Evolutionary conservation across 2,888 invertebrate genomes (phyloP), one percentile per base, ranked within the genome.

Genomic region (Drosophila mettleri): DNA sequence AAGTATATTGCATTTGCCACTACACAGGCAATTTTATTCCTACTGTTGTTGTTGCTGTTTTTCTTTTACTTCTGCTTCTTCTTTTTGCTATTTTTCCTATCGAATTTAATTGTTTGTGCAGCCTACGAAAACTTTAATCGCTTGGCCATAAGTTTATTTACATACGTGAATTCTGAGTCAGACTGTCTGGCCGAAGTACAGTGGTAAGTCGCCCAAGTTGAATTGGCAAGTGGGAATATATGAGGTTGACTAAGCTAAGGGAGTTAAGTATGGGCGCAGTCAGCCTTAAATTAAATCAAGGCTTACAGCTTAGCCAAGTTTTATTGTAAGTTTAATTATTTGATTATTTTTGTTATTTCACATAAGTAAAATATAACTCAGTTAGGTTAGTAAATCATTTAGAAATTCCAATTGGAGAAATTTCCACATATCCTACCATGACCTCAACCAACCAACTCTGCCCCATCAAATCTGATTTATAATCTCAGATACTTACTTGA

Each of bases 401-500:
- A 10, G n/a, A 0, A 27, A 16, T 10, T 16, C 41, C 22, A 24
- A 43, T 24, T n/a, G 2, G 14, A 8, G 10, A 8, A 41, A 4
- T 3, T 22, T 9, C 8, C 0, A 38, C 18, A 38, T 14, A 39
- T 24, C 8, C 8, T 8, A 8, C 29, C 29, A 7, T 29, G 2
- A 0, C 29, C 8, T 8, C 8, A 6, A 7, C 29, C 29, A 7
- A 7, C 29, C 8, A 6, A 8, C 29, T 29, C 29, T 29, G 29
- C 29, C 29, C 29, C 29, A 7, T 29, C 29, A 29, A 7, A 7
- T 29, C 29, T 29, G 3, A 24, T 7, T 29, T 29, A 14, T 3
- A 1, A 18, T 20, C 36, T 45, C 39, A 43, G 58, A 63, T 93
- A 97, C 98, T 98, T 94, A 99, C 99, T 99, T 93, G 98, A 98